phyloP scores from a whole-genome alignment of 2,113 vertebrate genomes.

The Callospermophilus lateralis region DNA sequence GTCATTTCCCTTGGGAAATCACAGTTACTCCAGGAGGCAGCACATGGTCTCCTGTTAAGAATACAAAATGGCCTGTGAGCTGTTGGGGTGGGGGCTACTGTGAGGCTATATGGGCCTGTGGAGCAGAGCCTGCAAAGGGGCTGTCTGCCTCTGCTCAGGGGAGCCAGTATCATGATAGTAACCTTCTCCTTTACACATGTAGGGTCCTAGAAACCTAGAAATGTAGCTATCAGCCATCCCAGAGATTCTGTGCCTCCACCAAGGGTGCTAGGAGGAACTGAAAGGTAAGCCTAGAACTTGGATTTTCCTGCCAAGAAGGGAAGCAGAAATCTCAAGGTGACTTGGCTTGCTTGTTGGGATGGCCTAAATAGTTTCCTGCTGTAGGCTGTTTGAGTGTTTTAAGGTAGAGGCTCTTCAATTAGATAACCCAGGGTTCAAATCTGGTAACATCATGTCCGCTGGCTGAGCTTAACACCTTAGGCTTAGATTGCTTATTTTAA shows the following conservation, averaged over 20 bases:
- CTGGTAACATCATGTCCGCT: neutral
- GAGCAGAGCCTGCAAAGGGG: neutral
- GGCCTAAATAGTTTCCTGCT: neutral
- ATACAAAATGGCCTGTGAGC: constrained; percentile 60
- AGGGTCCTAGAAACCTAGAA: neutral
- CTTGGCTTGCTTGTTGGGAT: neutral
- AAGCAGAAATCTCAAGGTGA: neutral
- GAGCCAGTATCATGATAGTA: neutral
- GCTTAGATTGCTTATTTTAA: constrained; percentile 7
- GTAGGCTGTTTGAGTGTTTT: neutral
- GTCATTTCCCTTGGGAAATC: constrained; percentile 72
- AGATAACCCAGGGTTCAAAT: constrained; percentile 1
- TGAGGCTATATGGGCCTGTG: neutral
- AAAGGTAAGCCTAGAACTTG: neutral
- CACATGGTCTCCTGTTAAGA: constrained; percentile 55
- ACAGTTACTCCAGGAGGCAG: constrained; percentile 61
- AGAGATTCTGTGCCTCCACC: neutral
- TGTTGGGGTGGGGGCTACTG: neutral
- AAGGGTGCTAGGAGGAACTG: neutral
- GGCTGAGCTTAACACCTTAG: neutral
- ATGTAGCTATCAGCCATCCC: neutral
- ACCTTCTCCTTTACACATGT: neutral
- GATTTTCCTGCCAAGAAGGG: neutral
- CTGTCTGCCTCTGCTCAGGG: neutral
- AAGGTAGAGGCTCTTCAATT: neutral